Percentiles rank a stretch among this genome's conserved stretches.
These are phyloP conservation scores for Ciconia stormi DNA, from an alignment of 2,113 vertebrate species.

Conservation along the genomic window DNA sequence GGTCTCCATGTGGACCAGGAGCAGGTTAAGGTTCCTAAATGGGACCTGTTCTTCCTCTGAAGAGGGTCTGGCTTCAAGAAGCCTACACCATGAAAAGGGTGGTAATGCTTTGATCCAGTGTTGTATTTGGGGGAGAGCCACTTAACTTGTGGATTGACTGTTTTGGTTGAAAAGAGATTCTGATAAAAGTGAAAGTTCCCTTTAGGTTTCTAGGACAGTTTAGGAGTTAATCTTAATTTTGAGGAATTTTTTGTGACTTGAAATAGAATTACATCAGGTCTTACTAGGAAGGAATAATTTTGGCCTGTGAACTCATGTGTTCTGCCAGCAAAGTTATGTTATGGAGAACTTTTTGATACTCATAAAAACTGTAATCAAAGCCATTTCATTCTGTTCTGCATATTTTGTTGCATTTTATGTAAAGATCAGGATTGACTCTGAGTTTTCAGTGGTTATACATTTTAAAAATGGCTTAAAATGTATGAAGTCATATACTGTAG, in stretches of 20 bases:
- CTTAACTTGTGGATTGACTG: neutral
- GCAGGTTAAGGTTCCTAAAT: neutral
- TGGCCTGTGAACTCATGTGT: neutral
- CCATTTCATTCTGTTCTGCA: accelerated
- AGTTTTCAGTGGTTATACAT: neutral
- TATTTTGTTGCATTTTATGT: neutral
- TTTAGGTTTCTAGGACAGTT: neutral
- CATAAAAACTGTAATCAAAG: neutral
- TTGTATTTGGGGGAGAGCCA: neutral
- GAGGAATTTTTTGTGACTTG: neutral
- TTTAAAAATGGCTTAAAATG: neutral
- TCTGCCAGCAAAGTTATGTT: neutral
- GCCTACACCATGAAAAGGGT: neutral
- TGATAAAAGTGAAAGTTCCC: neutral
- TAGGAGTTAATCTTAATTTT: neutral
- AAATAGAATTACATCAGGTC: neutral
- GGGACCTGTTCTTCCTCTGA: neutral
- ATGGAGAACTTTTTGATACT: neutral
- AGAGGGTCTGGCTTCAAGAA: neutral
- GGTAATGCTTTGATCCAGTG: neutral
- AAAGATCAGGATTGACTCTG: neutral
- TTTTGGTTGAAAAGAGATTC: neutral
- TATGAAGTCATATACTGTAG: neutral
- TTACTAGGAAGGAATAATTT: neutral
- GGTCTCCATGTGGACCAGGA: neutral